phyloP scores from a whole-genome alignment of 64 coral and sea anemone genomes.

The Cladopsammia gracilis region DNA sequence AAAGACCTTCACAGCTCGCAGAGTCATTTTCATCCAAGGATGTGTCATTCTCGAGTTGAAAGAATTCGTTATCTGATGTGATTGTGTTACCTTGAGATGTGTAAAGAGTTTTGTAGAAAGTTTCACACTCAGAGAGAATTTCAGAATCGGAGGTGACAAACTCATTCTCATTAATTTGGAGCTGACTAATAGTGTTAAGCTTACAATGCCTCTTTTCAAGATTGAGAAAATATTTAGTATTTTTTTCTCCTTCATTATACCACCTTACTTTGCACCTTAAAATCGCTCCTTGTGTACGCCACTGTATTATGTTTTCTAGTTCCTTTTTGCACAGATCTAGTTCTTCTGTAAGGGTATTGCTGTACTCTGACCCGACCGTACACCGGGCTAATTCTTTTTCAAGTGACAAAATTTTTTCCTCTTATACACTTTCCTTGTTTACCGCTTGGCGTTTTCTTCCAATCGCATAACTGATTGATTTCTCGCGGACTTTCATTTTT shows the following conservation, averaged over 20 bases:
- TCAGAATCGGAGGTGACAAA: slow-evolving; percentile 13
- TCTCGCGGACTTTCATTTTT: neutral
- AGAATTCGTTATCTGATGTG: no score
- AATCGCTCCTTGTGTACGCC: neutral
- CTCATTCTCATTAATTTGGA: slow-evolving; percentile 7
- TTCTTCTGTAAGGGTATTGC: no score
- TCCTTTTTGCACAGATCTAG: no score
- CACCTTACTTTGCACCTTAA: slow-evolving; percentile 25
- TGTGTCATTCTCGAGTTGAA: no score
- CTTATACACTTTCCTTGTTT: no score
- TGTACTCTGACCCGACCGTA: no score
- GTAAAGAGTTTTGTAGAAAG: slow-evolving; percentile 19
- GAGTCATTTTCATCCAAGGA: no score
- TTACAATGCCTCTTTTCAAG: slow-evolving; percentile 46
- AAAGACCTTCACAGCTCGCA: no score
- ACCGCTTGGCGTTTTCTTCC: neutral
- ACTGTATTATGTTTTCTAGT: no score
- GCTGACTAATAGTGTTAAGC: slow-evolving; percentile 5
- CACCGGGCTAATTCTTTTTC: no score
- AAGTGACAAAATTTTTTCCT: no score
- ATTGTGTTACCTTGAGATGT: neutral
- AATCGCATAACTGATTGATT: neutral
- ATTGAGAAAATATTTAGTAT: slow-evolving; percentile 52
- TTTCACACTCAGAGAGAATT: slow-evolving; percentile 18
- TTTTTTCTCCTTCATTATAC: slow-evolving; percentile 51